A percentile compares a stretch with the other conserved stretches of the same genome.
Evolutionary conservation across 2,797 vertebrate species (phyloP).

Genomic region (Spatula clypeata): DNA sequence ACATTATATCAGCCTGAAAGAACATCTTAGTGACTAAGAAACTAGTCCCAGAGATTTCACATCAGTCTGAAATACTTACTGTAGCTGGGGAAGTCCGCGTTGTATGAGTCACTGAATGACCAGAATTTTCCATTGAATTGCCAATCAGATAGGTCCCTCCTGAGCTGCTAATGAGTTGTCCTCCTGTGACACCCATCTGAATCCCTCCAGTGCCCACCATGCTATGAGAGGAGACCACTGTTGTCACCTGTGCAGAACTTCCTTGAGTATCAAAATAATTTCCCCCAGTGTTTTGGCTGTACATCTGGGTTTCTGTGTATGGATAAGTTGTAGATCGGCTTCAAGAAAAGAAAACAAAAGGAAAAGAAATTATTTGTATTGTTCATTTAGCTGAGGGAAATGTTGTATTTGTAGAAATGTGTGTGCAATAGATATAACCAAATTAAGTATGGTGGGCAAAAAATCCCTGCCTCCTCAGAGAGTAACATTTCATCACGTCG

Average conservation of each 20-base stretch:
- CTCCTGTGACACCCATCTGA: constrained; percentile 89
- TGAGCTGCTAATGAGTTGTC: constrained; percentile 89
- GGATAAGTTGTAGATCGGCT: constrained; percentile 90
- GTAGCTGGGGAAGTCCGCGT: constrained; percentile 88
- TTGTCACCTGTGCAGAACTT: constrained; percentile 89
- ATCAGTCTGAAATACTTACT: constrained; percentile 81
- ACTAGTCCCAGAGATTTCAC: background rate
- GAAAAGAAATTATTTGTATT: constrained; percentile 57
- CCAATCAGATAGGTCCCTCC: constrained; percentile 89
- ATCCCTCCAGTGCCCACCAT: constrained; percentile 90
- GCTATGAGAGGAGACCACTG: constrained; percentile 88
- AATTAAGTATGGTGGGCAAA: constrained; percentile 19
- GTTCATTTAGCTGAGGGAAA: background rate
- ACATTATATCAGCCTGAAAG: background rate
- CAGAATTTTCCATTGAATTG: constrained; percentile 89
- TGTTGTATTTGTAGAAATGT: background rate
- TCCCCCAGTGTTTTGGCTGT: constrained; percentile 89
- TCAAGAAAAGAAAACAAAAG: constrained; percentile 74
- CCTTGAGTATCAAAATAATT: constrained; percentile 90
- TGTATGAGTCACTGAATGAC: constrained; percentile 87
- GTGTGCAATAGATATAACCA: background rate
- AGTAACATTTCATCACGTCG: background rate
- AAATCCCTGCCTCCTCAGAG: background rate
- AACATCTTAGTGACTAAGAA: background rate
- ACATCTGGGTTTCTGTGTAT: constrained; percentile 90